Conservation (phyloP, 2,888 invertebrate species). For the Penaeus monodon region DNA sequence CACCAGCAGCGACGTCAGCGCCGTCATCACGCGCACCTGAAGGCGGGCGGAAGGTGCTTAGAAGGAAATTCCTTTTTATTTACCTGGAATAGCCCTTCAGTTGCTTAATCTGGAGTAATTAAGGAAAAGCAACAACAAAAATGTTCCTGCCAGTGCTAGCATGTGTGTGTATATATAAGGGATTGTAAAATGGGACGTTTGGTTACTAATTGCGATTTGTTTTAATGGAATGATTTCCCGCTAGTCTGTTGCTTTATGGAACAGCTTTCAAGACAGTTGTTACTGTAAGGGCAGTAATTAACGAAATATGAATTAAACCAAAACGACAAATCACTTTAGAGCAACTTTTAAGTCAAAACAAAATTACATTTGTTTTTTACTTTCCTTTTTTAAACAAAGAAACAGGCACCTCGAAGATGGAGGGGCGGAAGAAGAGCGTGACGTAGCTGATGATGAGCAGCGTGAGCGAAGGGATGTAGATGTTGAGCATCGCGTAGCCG, state of each 20-base stretch:
- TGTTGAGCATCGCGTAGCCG: constrained; percentile 56
- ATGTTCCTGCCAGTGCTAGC: too few relatives aligned
- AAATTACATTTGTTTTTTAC: background rate
- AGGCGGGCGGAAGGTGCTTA: background rate
- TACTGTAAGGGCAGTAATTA: too few relatives aligned
- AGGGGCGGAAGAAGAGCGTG: constrained; percentile 51
- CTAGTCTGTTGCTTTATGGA: too few relatives aligned
- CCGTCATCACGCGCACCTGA: constrained; percentile 53
- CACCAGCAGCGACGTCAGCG: constrained; percentile 43
- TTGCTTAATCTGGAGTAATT: background rate
- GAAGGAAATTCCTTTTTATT: background rate
- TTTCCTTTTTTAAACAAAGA: too few relatives aligned
- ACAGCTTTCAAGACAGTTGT: too few relatives aligned
- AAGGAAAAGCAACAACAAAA: background rate
- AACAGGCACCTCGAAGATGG: constrained; percentile 45
- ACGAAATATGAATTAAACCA: too few relatives aligned
- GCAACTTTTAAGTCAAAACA: background rate
- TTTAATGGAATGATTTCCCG: too few relatives aligned
- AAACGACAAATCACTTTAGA: background rate
- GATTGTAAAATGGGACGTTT: too few relatives aligned
- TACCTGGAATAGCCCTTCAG: background rate
- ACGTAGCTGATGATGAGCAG: constrained; percentile 50
- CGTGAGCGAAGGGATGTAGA: constrained; percentile 52
- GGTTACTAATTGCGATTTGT: too few relatives aligned
- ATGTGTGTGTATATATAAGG: too few relatives aligned